Base-by-base conservation (phyloP, 2,888 invertebrate species). In the Callyntrura guangdongensis region DNA sequence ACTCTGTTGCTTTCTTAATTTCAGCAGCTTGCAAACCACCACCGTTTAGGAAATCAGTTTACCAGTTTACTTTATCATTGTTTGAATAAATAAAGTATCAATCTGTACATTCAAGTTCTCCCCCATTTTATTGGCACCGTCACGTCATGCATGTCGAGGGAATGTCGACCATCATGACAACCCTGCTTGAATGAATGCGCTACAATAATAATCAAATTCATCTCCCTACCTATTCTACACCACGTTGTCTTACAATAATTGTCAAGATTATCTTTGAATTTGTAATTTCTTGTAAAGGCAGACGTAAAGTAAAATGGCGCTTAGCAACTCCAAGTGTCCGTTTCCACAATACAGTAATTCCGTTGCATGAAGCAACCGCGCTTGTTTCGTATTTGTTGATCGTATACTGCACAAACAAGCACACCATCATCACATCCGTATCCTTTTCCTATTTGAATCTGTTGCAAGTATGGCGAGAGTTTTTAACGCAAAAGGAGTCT, bases 361-460 rank as follows among this genome's bases (percentile, higher is more conserved):
- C 72, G 69, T 22, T 81, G 9, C 56, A 72, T 25, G 20, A n/a
- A 6, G 22, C 22, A 67, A 4, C 67, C 67, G 8, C 20, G n/a
- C n/a, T n/a, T n/a, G n/a, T 49, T 74, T 56, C 8, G 3, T 47
- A 47, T 1, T 81, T n/a, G 14, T 36, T 22, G 22, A 59, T 53
- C 45, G 45, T 77, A 64, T 56, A 56, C 64, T 79, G 36, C 27
- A 59, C 79, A 49, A n/a, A n/a, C n/a, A n/a, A n/a, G n/a, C n/a
- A n/a, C n/a, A n/a, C n/a, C n/a, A n/a, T n/a, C n/a, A n/a, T n/a
- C 25, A 83, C 45, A 88, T 89, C 89, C 89, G 89, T 83, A 83
- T 89, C 89, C 89, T 83, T 83, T 89, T 89, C 89, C 89, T 89
- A 53, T 20, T 88, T 59, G 27, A 86, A 25, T 86, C 27, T 64